Evolutionary conservation across 2,888 invertebrate species (phyloP).

Genomic region (Plutella xylostella): DNA sequence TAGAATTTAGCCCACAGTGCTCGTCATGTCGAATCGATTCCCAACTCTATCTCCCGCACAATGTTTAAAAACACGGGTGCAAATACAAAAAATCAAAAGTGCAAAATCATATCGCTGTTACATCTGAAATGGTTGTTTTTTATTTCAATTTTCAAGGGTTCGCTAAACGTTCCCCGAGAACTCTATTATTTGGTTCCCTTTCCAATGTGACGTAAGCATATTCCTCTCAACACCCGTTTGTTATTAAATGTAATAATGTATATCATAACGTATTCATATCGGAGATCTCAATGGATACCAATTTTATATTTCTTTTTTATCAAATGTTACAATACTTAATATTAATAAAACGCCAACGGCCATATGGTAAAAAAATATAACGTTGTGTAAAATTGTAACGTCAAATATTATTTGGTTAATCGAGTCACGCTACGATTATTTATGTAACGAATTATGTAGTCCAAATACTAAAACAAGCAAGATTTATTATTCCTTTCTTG

Average conservation of each 20-base stretch:
- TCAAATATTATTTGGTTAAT: not conserved
- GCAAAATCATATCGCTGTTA: conserved; percentile 68
- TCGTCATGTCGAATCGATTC: conserved; percentile 35
- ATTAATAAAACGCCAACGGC: not conserved
- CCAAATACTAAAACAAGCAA: conserved; percentile 24
- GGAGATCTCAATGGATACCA: conserved; percentile 59
- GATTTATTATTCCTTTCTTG: conserved; percentile 57
- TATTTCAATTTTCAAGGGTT: conserved; percentile 67
- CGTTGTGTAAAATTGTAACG: not conserved
- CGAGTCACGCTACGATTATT: conserved; percentile 3
- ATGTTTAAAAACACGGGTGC: conserved; percentile 49
- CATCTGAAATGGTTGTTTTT: conserved; percentile 64
- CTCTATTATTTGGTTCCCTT: conserved; percentile 62
- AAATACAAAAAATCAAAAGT: conserved; percentile 50
- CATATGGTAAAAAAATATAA: conserved; percentile 2
- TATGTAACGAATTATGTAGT: not conserved
- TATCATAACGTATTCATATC: conserved; percentile 67
- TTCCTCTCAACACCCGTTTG: conserved; percentile 57
- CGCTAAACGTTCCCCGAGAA: conserved; percentile 64
- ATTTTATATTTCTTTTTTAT: conserved; percentile 27
- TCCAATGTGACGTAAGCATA: conserved; percentile 60
- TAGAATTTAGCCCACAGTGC: too few relatives aligned
- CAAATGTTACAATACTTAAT: not conserved
- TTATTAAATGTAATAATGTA: conserved; percentile 64
- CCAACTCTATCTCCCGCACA: conserved; percentile 35